These are phyloP conservation scores for Drosophila emarginata DNA, from an alignment of 2,888 invertebrate species.

Conservation along the genomic window DNA sequence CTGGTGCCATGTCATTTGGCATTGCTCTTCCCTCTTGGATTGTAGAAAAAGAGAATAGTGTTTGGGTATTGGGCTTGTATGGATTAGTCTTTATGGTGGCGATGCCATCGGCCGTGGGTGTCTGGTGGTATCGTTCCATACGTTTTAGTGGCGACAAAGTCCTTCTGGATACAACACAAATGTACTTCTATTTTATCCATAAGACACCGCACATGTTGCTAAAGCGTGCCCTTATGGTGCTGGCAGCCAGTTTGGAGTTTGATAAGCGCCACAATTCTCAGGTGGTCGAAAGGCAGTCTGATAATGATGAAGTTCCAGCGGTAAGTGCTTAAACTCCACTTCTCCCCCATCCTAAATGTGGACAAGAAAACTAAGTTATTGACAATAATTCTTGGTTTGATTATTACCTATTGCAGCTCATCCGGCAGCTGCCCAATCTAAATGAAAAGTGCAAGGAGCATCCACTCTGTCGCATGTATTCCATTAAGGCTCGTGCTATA, in stretches of 20 bases:
- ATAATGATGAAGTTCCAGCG: conserved; percentile 96
- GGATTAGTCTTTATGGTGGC: conserved; percentile 99
- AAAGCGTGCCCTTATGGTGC: conserved; percentile 97
- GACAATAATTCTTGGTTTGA: not conserved
- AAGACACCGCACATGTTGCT: conserved; percentile 97
- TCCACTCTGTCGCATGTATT: conserved; percentile 95
- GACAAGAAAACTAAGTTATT: too few species aligned
- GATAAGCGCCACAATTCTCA: conserved; percentile 96
- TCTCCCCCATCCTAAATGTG: too few species aligned
- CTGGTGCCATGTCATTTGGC: conserved; percentile 99
- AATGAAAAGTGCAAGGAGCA: conserved; percentile 98
- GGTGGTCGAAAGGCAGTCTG: conserved; percentile 94
- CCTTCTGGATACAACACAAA: conserved; percentile 96
- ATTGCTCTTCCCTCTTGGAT: conserved; percentile 99
- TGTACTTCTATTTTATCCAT: conserved; percentile 97
- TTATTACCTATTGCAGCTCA: conserved; percentile 85
- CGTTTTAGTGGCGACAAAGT: conserved; percentile 98
- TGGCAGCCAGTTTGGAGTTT: conserved; percentile 98
- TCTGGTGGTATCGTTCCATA: conserved; percentile 99
- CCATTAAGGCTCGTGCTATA: conserved; percentile 95
- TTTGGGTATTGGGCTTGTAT: conserved; percentile 98
- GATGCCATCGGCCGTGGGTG: conserved; percentile 93
- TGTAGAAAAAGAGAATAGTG: conserved; percentile 99
- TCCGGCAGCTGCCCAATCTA: conserved; percentile 94
- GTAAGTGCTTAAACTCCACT: conserved; percentile 84